These are phyloP conservation scores for Habropoda laboriosa DNA, from an alignment of 1,140 invertebrate genomes.

Conservation along the genomic window DNA sequence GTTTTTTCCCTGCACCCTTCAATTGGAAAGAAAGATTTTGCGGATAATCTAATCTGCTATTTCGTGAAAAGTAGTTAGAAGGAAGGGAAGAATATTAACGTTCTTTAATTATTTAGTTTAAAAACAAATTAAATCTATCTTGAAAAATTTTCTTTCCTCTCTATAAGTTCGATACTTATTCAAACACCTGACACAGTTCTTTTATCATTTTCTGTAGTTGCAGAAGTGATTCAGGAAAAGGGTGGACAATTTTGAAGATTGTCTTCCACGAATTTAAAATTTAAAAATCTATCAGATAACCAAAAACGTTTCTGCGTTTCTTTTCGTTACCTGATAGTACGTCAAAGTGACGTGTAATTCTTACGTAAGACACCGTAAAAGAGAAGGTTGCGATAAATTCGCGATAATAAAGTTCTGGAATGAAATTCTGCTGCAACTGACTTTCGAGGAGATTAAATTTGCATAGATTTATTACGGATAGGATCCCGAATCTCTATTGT, in stretches of 20 bases:
- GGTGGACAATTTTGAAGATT: background rate
- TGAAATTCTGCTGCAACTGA: background rate
- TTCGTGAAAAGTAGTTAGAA: too few species aligned
- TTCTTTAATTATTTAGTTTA: too few species aligned
- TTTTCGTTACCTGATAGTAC: too few species aligned
- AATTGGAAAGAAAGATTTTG: background rate
- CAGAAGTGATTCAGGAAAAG: background rate
- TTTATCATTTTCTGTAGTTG: background rate
- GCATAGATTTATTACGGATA: background rate
- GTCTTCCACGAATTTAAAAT: background rate
- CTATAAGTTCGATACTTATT: too few species aligned
- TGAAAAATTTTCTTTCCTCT: background rate
- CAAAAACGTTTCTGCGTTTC: too few species aligned
- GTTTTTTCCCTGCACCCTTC: too few species aligned
- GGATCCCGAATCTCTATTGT: background rate
- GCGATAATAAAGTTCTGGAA: background rate
- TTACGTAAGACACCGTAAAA: background rate
- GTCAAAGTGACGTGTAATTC: background rate
- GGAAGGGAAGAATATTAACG: too few species aligned
- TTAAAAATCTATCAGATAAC: background rate
- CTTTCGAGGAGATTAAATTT: background rate
- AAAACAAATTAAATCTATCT: too few species aligned
- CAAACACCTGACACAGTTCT: background rate
- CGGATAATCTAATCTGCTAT: background rate
- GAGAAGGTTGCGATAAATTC: background rate